Evolutionary conservation across 2,888 invertebrate species (phyloP), one percentile per base, ranked within the genome.

Genomic region (Harpalus rubripes): DNA sequence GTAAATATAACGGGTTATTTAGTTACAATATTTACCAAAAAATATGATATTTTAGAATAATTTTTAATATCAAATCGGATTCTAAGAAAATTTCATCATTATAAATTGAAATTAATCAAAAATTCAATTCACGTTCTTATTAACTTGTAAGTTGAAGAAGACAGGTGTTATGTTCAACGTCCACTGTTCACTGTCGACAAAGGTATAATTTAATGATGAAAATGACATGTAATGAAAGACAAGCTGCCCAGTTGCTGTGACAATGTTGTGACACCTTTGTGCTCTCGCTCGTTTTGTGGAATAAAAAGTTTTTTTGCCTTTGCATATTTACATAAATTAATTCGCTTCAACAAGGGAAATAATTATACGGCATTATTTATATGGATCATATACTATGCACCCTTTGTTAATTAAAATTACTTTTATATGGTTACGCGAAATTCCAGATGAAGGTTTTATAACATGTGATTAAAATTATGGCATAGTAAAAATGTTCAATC

Each of bases 51-150:
- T n/a, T n/a, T n/a, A n/a, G n/a, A n/a, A n/a, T n/a, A 32, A 32
- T 5, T 32, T 32, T 32, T 32, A 32, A 32, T 5, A 32, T 32
- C 32, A 5, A 32, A 4, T 32, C 4, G 6, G 1, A 6, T 32
- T 32, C 32, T 32, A 32, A 32, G 32, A 32, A 32, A 32, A 32
- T 5, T 32, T 32, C 44, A 22, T 61, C 61, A 63, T 63, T 63
- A 63, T 18, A 63, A 63, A 0, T 6, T 22, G 26, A 63, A 63
- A 5, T 6, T 68, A 68, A 68, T 68, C 32, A 68, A 6, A 44
- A 44, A 74, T 74, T 74, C 72, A 74, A 52, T 74, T 74, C 72
- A 44, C 72, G 72, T 74, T 74, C 44, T 18, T 74, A 74, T 74
- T 44, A 16, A 74, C 16, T 74, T 74, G 32, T n/a, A 68, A 15